phyloP scores from a whole-genome alignment of 2,113 vertebrate genomes.

The Erpornis zantholeuca region DNA sequence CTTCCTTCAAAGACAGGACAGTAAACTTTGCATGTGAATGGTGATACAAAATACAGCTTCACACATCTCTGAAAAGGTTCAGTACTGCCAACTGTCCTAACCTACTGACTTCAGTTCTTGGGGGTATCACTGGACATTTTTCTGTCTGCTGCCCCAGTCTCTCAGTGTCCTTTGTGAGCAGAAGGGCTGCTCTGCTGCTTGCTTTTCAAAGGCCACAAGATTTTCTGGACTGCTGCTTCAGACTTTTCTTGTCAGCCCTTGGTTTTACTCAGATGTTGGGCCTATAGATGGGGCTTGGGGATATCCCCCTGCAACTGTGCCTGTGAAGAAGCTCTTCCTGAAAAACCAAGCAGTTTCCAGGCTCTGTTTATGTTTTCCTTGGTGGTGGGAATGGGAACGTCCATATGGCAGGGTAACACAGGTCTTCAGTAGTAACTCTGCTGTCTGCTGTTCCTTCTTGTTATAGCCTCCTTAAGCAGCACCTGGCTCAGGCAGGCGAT shows the following conservation, averaged over 20 bases:
- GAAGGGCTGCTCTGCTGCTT: background rate
- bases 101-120: background rate
- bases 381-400: background rate
- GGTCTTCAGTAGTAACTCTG: background rate
- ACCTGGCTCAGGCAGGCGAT: background rate
- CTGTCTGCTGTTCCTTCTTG: background rate
- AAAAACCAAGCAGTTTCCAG: background rate
- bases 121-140: fast-evolving
- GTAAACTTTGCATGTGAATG: background rate
- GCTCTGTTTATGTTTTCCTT: background rate
- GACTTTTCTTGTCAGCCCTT: background rate
- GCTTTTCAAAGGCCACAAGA: background rate
- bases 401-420: background rate
- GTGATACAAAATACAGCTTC: background rate
- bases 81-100: background rate
- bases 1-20: background rate
- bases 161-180: background rate
- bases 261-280: background rate
- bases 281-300: background rate
- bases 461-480: background rate
- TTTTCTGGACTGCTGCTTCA: background rate
- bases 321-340: background rate
- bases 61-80: background rate
- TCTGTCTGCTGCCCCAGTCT: background rate
- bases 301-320: background rate